phyloP scores from a whole-genome alignment of 2,113 vertebrate species.

The Kobus ellipsiprymnus region DNA sequence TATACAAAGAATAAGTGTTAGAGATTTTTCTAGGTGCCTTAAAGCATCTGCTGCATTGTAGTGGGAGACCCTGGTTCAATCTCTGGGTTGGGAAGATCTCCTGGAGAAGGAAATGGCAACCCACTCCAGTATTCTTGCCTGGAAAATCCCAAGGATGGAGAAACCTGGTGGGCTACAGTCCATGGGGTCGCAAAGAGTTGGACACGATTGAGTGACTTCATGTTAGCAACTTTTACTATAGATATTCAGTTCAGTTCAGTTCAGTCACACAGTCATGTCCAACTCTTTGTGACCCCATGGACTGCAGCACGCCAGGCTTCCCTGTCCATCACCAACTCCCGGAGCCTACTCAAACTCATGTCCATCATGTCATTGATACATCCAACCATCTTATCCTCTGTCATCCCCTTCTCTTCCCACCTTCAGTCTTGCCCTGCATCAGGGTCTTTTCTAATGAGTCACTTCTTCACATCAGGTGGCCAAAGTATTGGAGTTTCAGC shows the following conservation, averaged over 20 bases:
- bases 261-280: background rate
- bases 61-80: background rate
- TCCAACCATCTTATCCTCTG: background rate
- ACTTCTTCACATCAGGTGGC: background rate
- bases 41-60: background rate
- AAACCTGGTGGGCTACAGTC: background rate
- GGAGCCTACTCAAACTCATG: background rate
- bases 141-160: background rate
- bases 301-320: background rate
- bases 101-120: background rate
- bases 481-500: background rate
- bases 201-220: background rate
- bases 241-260: background rate
- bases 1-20: background rate
- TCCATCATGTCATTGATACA: background rate
- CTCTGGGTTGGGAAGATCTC: background rate
- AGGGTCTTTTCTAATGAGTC: background rate
- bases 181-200: background rate
- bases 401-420: background rate
- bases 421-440: background rate
- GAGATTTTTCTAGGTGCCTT: background rate
- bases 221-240: background rate
- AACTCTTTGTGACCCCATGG: background rate
- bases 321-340: background rate
- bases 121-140: background rate